Percentiles rank a stretch among this genome's conserved stretches.
These are phyloP conservation scores for Centropus unirufus DNA, from an alignment of 2,113 vertebrate species.

Conservation along the genomic window DNA sequence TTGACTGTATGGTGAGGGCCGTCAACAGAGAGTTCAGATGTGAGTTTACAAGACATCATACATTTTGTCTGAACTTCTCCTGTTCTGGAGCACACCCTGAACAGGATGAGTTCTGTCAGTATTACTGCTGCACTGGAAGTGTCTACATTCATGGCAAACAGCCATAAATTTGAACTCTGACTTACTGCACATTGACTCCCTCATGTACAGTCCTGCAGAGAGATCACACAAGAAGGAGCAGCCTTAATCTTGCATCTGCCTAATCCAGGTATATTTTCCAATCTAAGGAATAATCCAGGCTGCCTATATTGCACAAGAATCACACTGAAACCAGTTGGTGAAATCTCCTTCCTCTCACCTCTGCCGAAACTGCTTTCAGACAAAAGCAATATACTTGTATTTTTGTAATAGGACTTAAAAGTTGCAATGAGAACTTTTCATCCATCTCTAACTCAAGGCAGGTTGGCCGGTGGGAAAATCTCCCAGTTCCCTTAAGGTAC, in stretches of 20 bases:
- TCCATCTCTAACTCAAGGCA: not conserved
- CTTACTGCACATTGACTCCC: not conserved
- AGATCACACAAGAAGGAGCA: not conserved
- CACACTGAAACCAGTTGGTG: not conserved
- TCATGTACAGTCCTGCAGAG: not conserved
- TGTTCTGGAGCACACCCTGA: rapidly evolving
- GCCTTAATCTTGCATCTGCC: not conserved
- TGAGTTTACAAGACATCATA: not conserved
- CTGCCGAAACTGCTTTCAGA: not conserved
- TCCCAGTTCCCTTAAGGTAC: not conserved
- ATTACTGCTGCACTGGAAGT: not conserved
- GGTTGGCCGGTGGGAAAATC: not conserved
- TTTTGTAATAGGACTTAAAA: not conserved
- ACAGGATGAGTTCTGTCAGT: not conserved
- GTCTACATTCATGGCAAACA: not conserved
- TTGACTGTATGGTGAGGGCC: not conserved
- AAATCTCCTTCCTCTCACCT: not conserved
- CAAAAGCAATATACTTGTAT: not conserved
- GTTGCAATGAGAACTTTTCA: not conserved
- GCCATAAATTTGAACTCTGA: not conserved
- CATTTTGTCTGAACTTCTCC: not conserved
- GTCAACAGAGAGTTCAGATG: not conserved
- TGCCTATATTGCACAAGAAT: not conserved
- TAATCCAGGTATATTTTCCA: not conserved
- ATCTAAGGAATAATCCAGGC: not conserved